Conservation (phyloP, 2,888 invertebrate species). For the Melinaea menophilus region DNA sequence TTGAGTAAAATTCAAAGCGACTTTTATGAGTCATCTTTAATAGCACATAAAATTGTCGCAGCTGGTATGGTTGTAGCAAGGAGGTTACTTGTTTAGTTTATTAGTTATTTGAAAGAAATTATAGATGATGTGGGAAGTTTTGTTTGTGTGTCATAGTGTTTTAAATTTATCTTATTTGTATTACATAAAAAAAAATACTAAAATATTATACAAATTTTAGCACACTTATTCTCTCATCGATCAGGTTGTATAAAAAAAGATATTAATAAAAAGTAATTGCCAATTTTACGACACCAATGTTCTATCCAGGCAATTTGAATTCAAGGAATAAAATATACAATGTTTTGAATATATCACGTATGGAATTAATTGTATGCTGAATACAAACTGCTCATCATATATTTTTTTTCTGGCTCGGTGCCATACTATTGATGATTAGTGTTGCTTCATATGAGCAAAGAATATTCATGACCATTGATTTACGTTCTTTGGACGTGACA, state of each 20-base stretch:
- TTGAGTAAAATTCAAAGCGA: slow-evolving; percentile 30
- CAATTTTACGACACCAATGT: not conserved
- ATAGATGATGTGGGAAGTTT: no score
- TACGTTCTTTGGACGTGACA: slow-evolving; percentile 23
- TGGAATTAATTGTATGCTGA: slow-evolving; percentile 35
- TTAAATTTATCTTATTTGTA: no score
- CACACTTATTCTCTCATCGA: no score
- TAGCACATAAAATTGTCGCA: slow-evolving; percentile 39
- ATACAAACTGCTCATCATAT: slow-evolving; percentile 48
- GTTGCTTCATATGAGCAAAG: slow-evolving; percentile 44
- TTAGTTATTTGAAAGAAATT: no score
- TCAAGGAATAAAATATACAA: not conserved
- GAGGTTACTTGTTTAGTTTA: no score
- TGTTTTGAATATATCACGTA: slow-evolving; percentile 9
- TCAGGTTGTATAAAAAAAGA: no score
- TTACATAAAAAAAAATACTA: no score
- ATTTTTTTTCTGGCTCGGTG: slow-evolving; percentile 50
- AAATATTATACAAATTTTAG: no score
- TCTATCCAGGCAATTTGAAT: not conserved
- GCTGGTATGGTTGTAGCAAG: slow-evolving; percentile 22
- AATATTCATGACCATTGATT: slow-evolving; percentile 32
- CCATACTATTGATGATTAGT: slow-evolving; percentile 55
- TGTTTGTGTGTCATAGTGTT: no score
- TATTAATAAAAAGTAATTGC: not conserved
- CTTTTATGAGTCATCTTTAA: slow-evolving; percentile 36